Conservation (phyloP, 2,113 vertebrate species). For the Meles meles region DNA sequence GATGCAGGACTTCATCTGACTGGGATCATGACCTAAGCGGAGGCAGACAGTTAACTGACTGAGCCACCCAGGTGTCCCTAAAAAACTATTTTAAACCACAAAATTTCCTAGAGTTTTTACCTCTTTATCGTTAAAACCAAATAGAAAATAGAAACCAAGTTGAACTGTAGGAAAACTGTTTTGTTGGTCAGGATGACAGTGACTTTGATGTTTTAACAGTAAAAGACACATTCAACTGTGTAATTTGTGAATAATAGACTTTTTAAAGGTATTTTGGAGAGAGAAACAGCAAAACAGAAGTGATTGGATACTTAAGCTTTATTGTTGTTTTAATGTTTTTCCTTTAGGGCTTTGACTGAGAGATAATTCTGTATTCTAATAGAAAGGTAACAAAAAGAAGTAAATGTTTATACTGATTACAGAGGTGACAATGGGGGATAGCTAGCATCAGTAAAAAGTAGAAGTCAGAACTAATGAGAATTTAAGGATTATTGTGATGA, state of each 20-base stretch:
- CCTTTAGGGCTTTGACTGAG: neutral
- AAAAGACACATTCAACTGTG: neutral
- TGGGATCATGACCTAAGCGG: no score
- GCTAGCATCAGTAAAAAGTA: neutral
- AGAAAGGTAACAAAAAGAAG: neutral
- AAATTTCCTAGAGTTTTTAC: neutral
- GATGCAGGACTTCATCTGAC: no score
- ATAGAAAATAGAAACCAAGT: constrained; percentile 13
- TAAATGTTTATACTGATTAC: constrained; percentile 2
- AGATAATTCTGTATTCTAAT: neutral
- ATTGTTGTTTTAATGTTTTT: constrained; percentile 10
- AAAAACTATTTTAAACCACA: constrained; percentile 23
- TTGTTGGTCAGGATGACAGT: neutral
- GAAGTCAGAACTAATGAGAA: constrained; percentile 16
- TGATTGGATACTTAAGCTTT: neutral
- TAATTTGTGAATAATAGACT: constrained; percentile 6
- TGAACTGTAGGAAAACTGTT: neutral
- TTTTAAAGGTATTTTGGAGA: constrained; percentile 1
- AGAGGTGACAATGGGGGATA: neutral
- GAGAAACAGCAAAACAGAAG: neutral
- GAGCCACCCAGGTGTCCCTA: no score
- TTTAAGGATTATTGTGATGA: constrained; percentile 11
- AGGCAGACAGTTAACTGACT: no score
- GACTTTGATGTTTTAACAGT: neutral
- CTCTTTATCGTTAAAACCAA: constrained; percentile 12